phyloP scores from a whole-genome alignment of 2,888 invertebrate genomes.

The Aproaerema taeniolella region DNA sequence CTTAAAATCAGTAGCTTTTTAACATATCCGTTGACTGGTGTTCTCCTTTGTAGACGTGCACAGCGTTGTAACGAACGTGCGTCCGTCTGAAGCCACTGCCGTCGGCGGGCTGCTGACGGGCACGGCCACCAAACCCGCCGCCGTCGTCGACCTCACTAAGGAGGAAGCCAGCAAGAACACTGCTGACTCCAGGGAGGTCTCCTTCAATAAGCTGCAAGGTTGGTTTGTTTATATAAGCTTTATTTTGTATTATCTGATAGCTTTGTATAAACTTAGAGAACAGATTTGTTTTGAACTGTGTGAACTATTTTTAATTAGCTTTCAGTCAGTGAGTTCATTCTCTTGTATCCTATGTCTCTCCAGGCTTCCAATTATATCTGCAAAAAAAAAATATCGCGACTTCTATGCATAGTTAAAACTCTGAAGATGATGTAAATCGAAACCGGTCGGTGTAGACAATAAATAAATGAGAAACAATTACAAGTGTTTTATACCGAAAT shows the following conservation, averaged over 20 bases:
- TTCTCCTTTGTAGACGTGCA: slow-evolving; percentile 53
- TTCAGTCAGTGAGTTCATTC: too few relatives aligned
- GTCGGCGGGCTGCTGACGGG: slow-evolving; percentile 84
- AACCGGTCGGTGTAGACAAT: too few relatives aligned
- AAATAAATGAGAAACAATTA: too few relatives aligned
- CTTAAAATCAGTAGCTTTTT: too few relatives aligned
- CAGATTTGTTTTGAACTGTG: not conserved
- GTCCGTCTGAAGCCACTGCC: slow-evolving; percentile 84
- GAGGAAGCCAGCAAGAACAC: slow-evolving; percentile 78
- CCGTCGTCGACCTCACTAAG: slow-evolving; percentile 80
- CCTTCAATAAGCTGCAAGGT: slow-evolving; percentile 86
- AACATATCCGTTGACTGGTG: too few relatives aligned
- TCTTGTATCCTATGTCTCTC: too few relatives aligned
- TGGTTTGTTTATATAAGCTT: slow-evolving; percentile 2
- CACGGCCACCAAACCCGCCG: slow-evolving; percentile 68
- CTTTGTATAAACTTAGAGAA: not conserved
- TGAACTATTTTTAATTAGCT: too few relatives aligned
- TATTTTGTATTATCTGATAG: not conserved
- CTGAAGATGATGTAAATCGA: too few relatives aligned
- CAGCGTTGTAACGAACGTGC: slow-evolving; percentile 69
- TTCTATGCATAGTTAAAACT: too few relatives aligned
- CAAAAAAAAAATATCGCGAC: too few relatives aligned
- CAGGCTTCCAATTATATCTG: too few relatives aligned
- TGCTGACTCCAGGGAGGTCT: slow-evolving; percentile 84
- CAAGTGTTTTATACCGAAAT: too few relatives aligned